Evolutionary conservation across 2,888 invertebrate genomes (phyloP), one percentile per base, ranked within the genome.

Genomic region (Argyra leucocephala): DNA sequence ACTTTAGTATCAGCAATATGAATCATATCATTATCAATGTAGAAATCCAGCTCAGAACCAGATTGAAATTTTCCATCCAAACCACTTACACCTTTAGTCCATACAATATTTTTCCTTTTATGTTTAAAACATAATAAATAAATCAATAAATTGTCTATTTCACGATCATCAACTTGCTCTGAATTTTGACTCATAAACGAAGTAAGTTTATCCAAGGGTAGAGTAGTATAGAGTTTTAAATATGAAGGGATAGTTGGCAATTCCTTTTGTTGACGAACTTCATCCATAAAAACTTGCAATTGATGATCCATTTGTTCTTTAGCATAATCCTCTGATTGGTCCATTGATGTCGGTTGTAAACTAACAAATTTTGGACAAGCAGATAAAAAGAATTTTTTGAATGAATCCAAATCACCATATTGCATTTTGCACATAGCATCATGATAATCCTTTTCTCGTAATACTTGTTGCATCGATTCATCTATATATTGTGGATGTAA

Each of bases 1-100:
- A 98, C 97, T 78, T 98, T 99, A 0, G 99, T 99, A 77, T 99
- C 99, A 10, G 99, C 99, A 76, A 99, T 97, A 80, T 98, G 96
- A 74, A 99, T 96, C 98, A 99, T 99, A 75, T 96, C 93, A 79
- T 94, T 93, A 81, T 99, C 97, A 73, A 99, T 97, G 81, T 96
- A 99, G 81, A 99, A 99, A 79, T 99, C 99, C 81, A 99, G 84
- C 91, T 99, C 99, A 6, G 97, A 97, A 5, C 96, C 96, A 61
- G 96, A 95, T 80, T 97, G 96, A 80, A 99, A 97, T 78, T 93
- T 94, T 62, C 97, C 97, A 72, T 96, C 95, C 64, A 96, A 84
- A 3, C 93, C 93, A 67, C 92, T 93, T 24, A 91, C 85, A 0
- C 94, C 93, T 76, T 93, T 93, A 9, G 89, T 90, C 96, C 96